Evolutionary conservation across 2,888 invertebrate genomes (phyloP).

Genomic region (Tanytarsus gracilentus): DNA sequence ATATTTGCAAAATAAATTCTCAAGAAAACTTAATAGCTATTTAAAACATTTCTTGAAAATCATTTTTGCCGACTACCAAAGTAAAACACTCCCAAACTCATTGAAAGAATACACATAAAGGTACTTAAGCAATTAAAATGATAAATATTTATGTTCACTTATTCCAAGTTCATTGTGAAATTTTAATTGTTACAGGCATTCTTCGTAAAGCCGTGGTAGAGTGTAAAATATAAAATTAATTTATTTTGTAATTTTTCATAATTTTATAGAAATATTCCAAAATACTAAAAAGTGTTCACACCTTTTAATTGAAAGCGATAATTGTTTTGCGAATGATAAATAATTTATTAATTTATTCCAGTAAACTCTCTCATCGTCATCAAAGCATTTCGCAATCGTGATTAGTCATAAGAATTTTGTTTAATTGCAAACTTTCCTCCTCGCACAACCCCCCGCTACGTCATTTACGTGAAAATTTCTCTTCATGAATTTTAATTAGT

Average conservation of each 20-base stretch:
- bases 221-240: background rate
- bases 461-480: background rate
- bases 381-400: background rate
- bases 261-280: no score
- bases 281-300: no score
- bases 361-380: background rate
- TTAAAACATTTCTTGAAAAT: no score
- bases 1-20: no score
- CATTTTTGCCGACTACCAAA: background rate
- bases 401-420: background rate
- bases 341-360: constrained; percentile 2
- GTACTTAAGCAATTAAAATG: constrained; percentile 26
- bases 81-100: background rate
- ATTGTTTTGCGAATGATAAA: constrained; percentile 9
- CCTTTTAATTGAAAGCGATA: no score
- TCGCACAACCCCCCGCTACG: background rate
- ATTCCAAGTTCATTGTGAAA: background rate
- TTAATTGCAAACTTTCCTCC: background rate
- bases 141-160: constrained; percentile 27
- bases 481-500: background rate
- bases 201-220: background rate
- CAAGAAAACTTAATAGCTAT: no score
- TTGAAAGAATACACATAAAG: constrained; percentile 13
- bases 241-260: no score
- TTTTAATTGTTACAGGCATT: background rate